Evolutionary conservation across 2,888 invertebrate species (phyloP).

Genomic region (Camptogramma bilineatum): DNA sequence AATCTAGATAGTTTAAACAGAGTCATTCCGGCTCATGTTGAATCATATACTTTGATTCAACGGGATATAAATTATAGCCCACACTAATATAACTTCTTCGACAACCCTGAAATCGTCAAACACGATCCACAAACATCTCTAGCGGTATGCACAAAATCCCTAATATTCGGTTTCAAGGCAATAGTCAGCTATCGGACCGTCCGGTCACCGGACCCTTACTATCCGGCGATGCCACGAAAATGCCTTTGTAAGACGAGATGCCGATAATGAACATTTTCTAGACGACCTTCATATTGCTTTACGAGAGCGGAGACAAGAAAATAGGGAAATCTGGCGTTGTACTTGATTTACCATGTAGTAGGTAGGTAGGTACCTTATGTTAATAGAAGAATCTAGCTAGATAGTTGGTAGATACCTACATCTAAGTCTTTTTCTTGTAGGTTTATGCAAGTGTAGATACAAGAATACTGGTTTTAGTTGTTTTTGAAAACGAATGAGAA

Average conservation of each 20-base stretch:
- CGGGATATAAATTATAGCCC: neutral
- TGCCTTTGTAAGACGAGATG: conserved; percentile 19
- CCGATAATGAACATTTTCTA: conserved; percentile 20
- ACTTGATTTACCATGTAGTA: neutral
- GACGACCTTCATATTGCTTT: neutral
- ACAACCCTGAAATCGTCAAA: neutral
- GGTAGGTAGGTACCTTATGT: no score
- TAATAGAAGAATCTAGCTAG: no score
- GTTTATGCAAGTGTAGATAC: no score
- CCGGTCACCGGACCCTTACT: conserved; percentile 17
- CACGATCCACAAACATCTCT: neutral
- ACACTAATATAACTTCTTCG: neutral
- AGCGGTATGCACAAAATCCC: conserved; percentile 1
- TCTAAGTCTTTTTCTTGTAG: no score
- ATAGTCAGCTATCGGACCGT: conserved; percentile 15
- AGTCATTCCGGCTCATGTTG: no score
- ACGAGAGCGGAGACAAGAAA: neutral
- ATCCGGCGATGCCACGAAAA: conserved; percentile 8
- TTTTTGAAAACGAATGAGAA: no score
- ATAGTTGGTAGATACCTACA: no score
- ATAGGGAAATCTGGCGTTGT: neutral
- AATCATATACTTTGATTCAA: no score
- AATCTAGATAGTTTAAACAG: no score
- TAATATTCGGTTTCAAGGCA: conserved; percentile 11
- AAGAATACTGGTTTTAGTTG: no score